Percentiles rank a stretch among this genome's conserved stretches.
These are phyloP conservation scores for Odobenus rosmarus DNA, from an alignment of 2,113 vertebrate genomes.

Conservation along the genomic window DNA sequence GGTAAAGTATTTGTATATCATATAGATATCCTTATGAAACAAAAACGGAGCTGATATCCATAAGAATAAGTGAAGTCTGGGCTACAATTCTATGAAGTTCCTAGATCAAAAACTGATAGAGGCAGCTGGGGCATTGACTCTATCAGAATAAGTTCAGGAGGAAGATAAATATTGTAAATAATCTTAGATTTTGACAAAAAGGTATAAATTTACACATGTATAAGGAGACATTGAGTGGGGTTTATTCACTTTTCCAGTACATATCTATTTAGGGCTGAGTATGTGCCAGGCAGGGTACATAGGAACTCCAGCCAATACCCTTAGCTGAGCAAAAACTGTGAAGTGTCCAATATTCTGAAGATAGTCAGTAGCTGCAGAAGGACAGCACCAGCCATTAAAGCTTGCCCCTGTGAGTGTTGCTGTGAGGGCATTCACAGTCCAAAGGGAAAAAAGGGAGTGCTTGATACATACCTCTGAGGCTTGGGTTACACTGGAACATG, in stretches of 20 bases:
- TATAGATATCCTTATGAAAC: not conserved
- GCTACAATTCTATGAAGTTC: not conserved
- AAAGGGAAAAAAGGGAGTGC: not conserved
- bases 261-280: not conserved
- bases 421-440: not conserved
- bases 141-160: not conserved
- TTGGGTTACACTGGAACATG: not conserved
- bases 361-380: not conserved
- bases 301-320: not conserved
- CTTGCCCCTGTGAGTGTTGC: not conserved
- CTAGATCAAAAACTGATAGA: not conserved
- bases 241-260: not conserved
- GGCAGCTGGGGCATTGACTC: fast-evolving
- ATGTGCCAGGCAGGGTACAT: fast-evolving
- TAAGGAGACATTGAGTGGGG: not conserved
- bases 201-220: not conserved
- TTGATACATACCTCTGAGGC: not conserved
- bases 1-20: not conserved
- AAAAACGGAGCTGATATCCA: not conserved
- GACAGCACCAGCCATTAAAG: not conserved
- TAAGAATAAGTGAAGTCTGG: not conserved
- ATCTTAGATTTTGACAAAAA: not conserved
- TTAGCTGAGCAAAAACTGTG: not conserved
- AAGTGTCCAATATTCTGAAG: not conserved
- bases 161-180: not conserved